phyloP scores from a whole-genome alignment of 2,113 vertebrate genomes.

The Coptodon bakossiorum region DNA sequence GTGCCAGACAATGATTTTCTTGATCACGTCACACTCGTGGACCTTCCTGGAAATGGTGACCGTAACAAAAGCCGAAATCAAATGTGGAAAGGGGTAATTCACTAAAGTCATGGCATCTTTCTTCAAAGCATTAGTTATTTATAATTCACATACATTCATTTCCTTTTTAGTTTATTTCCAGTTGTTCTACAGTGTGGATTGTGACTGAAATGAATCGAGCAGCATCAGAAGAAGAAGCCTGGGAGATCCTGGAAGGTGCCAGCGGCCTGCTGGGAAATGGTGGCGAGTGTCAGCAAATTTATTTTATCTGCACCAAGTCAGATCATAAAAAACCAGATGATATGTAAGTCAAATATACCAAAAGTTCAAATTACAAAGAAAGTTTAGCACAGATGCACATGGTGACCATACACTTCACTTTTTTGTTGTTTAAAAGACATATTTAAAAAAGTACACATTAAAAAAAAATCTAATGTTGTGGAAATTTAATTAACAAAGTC shows the following conservation, averaged over 20 bases:
- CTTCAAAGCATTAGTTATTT: background rate
- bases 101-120: background rate
- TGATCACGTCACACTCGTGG: conserved; percentile 35
- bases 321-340: background rate
- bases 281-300: conserved; percentile 38
- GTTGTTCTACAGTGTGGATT: conserved; percentile 48
- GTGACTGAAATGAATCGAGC: conserved; percentile 26
- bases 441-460: too few relatives aligned
- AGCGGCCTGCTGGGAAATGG: conserved; percentile 8
- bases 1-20: conserved; percentile 25
- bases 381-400: background rate
- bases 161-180: conserved; percentile 6
- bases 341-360: background rate
- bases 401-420: fast-evolving
- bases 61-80: conserved; percentile 28
- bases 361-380: background rate
- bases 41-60: conserved; percentile 52
- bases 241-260: background rate
- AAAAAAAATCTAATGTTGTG: too few relatives aligned
- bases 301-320: conserved; percentile 53
- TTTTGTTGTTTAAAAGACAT: background rate
- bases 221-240: background rate
- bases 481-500: too few relatives aligned
- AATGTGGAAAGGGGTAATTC: conserved; percentile 32
- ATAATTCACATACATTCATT: fast-evolving